Conservation (phyloP, 2,113 vertebrate species). For the Elaphurus davidianus region DNA sequence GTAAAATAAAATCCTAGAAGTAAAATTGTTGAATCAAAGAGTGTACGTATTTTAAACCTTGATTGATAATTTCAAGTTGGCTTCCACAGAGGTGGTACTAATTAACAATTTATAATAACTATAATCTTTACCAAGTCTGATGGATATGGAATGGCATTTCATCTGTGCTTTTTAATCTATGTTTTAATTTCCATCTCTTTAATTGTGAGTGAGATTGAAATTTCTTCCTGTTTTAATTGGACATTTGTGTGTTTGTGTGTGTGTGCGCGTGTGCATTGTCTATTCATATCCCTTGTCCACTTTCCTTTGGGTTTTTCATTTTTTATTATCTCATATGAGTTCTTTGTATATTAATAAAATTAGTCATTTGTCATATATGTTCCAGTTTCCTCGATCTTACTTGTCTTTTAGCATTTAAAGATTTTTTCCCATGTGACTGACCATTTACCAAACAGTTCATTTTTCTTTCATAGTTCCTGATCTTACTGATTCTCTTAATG, state of each 20-base stretch:
- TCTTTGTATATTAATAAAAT: not conserved
- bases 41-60: not conserved
- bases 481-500: not conserved
- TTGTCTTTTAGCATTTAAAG: not conserved
- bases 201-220: not conserved
- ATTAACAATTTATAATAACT: not conserved
- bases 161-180: not conserved
- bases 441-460: not conserved
- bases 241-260: not conserved
- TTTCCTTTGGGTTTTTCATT: not conserved
- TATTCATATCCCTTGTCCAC: not conserved
- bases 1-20: not conserved
- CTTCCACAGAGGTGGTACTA: not conserved
- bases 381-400: not conserved
- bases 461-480: not conserved
- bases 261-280: not conserved
- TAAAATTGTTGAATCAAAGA: not conserved
- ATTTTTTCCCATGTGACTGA: not conserved
- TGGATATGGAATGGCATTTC: not conserved
- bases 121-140: not conserved
- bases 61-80: not conserved
- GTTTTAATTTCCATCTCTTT: not conserved
- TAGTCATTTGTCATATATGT: not conserved
- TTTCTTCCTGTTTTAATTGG: not conserved
- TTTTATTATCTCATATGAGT: not conserved